phyloP scores from a whole-genome alignment of 2,113 vertebrate genomes.

The Notarius quadriscutis region DNA sequence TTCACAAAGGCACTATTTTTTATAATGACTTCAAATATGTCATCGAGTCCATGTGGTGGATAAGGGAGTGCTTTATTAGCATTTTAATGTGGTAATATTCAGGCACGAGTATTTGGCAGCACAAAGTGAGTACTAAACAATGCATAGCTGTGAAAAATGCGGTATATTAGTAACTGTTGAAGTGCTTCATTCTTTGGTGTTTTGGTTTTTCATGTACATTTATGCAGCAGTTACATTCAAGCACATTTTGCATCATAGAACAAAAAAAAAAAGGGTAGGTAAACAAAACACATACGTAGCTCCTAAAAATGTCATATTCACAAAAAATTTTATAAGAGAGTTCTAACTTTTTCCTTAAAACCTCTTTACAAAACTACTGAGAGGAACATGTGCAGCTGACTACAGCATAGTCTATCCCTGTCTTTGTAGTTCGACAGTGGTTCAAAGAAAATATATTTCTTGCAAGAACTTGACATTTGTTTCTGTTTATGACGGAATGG shows the following conservation, averaged over 20 bases:
- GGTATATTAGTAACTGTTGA: neutral
- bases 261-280: neutral
- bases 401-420: neutral
- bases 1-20: neutral
- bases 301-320: neutral
- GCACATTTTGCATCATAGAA: neutral
- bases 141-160: slow-evolving; percentile 24
- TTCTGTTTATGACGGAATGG: neutral
- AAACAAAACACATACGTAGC: neutral
- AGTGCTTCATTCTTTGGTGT: slow-evolving; percentile 39
- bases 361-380: neutral
- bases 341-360: neutral
- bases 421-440: neutral
- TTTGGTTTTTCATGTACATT: neutral
- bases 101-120: neutral
- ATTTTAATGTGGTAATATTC: slow-evolving; percentile 23
- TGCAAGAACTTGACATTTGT: neutral
- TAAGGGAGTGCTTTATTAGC: slow-evolving; percentile 1
- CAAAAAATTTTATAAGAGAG: neutral
- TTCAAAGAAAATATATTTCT: neutral
- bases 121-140: slow-evolving; percentile 2
- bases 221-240: neutral
- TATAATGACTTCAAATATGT: too few relatives aligned
- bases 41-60: neutral
- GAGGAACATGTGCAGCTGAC: neutral